These are phyloP conservation scores for Agrotis ipsilon DNA, from an alignment of 2,888 invertebrate species.

Conservation along the genomic window DNA sequence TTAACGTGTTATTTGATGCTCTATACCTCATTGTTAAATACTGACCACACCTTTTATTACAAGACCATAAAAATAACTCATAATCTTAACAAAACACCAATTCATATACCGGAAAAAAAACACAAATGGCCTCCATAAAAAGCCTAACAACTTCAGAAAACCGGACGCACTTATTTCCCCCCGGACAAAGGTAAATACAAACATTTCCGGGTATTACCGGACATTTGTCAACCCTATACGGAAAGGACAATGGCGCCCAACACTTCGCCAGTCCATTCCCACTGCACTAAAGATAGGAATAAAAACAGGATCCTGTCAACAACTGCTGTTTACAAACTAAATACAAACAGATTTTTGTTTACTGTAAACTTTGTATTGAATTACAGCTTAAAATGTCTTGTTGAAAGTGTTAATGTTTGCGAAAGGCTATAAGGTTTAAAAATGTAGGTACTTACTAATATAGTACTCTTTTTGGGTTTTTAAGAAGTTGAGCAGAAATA, in stretches of 20 bases:
- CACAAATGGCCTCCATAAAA: conserved; percentile 9
- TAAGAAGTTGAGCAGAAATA: no score
- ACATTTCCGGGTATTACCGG: conserved; percentile 12
- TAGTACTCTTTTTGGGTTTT: background rate
- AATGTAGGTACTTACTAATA: no score
- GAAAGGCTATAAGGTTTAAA: background rate
- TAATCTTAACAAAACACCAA: background rate
- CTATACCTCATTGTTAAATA: background rate
- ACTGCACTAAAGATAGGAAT: conserved; percentile 39
- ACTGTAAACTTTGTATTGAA: conserved; percentile 14
- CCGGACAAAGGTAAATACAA: conserved; percentile 20
- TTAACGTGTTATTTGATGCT: background rate
- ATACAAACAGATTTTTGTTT: conserved; percentile 14
- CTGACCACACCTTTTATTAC: background rate
- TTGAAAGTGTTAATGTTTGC: background rate
- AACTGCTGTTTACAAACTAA: conserved; percentile 45
- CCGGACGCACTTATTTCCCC: conserved; percentile 24
- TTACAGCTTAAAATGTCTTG: conserved; percentile 13
- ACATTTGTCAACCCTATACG: conserved; percentile 40
- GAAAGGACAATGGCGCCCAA: conserved; percentile 31
- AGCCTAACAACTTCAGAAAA: background rate
- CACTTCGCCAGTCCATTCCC: conserved; percentile 33
- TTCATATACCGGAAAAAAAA: background rate
- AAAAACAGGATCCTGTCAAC: conserved; percentile 33
- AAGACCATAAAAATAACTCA: background rate